Base-by-base conservation (phyloP, 2,888 invertebrate species). In the Latheticus oryzae region DNA sequence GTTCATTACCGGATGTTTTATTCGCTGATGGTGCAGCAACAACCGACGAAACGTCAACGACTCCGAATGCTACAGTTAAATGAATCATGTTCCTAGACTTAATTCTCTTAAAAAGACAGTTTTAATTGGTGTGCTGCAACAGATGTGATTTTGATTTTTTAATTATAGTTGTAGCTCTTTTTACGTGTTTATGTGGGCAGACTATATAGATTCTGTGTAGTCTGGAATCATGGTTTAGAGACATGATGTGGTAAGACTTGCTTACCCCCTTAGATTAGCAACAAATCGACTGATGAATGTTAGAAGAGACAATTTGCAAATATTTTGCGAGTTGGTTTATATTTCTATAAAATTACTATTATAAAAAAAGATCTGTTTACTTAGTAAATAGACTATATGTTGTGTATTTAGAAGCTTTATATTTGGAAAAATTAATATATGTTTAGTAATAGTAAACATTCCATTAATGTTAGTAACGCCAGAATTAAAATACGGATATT, bases 1-100 rank as follows among this genome's bases (percentile, higher is more conserved):
- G 76, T 2, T 70, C 71, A 7, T 55, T 74, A 43, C 76, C 78
- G 1, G 79, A 79, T 58, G 76, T 79, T 42, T 68, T 79, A 4
- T 74, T 77, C 45, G 75, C 76, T 7, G 77, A 78, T 61, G 75
- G 72, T 43, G 73, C 73, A 50, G 66, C 59, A 19, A 63, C 61
- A 4, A 68, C 65, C 11, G 66, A 65, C 48, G 62, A 66, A 35
- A 65, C 62, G 8, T 17, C 54, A 23, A 58, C 56, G 7, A 60
- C 57, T 57, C 57, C 62, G 38, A 66, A 63, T 48, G 64, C 54
- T 33, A 67, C 64, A 13, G 64, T 66, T 57, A 68, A 68, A 65
- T 68, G 63, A 66, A 58, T 11, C 21, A 58, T 9, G 55, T 58
- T 54, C 50, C 55, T 60, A 40, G 42, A 38, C 48, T 40, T 40